Evolutionary conservation across 2,888 invertebrate genomes (phyloP).

Genomic region (Coenonympha glycerion): DNA sequence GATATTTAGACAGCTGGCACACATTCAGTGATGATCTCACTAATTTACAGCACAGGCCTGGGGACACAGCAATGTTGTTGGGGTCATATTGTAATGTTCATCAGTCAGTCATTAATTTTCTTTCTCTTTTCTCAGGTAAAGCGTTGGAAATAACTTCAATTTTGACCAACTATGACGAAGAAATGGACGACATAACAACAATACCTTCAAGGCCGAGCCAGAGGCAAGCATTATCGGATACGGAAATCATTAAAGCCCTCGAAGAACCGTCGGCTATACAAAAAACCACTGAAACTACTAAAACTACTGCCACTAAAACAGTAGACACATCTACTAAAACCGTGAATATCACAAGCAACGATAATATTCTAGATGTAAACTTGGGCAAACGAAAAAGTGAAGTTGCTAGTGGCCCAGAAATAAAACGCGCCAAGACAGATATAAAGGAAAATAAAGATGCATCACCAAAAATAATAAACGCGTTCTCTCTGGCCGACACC

Average conservation of each 20-base stretch:
- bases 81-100: too few species aligned
- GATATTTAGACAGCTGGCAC: too few species aligned
- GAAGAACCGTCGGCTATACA: conserved; percentile 19
- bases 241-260: conserved; percentile 37
- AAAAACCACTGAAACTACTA: background rate
- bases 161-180: conserved; percentile 38
- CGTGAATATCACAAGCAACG: background rate
- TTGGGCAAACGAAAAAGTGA: conserved; percentile 11
- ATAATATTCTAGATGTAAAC: background rate
- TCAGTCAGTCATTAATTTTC: too few species aligned
- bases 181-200: conserved; percentile 13
- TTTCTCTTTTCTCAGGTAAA: conserved; percentile 26
- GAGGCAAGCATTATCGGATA: conserved; percentile 33
- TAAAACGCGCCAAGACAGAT: background rate
- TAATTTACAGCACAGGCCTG: too few species aligned
- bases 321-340: background rate
- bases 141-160: conserved; percentile 48
- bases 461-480: conserved; percentile 28
- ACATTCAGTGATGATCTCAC: too few species aligned
- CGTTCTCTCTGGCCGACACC: conserved; percentile 28
- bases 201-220: background rate
- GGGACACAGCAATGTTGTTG: too few species aligned
- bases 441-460: background rate
- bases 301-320: background rate
- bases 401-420: background rate